phyloP scores from a whole-genome alignment of 2,113 vertebrate species.

The Protobothrops flavoviridis region DNA sequence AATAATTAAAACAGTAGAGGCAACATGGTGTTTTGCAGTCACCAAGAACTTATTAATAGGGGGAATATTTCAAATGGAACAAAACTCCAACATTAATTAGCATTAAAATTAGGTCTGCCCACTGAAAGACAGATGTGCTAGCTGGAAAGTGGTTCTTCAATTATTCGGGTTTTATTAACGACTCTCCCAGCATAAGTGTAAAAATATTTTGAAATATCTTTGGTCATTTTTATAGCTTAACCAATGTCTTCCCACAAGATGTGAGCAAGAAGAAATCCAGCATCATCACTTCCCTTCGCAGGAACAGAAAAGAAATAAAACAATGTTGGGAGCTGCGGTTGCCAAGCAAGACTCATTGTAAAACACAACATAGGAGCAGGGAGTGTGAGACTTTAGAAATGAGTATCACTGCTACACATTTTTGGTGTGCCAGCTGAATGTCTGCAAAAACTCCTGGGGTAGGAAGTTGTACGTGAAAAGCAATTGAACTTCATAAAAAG shows the following conservation, averaged over 20 bases:
- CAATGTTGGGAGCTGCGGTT: background rate
- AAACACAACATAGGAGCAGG: background rate
- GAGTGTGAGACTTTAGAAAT: background rate
- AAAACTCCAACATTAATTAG: background rate
- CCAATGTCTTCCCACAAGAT: background rate
- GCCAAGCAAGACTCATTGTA: background rate
- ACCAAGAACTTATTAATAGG: background rate
- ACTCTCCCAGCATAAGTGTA: background rate
- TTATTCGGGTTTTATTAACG: background rate
- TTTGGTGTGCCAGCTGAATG: background rate
- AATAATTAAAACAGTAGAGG: background rate
- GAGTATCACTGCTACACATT: background rate
- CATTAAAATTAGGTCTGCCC: background rate
- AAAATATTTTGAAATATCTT: background rate
- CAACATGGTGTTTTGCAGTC: background rate
- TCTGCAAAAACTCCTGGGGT: background rate
- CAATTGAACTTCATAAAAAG: background rate
- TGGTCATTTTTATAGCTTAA: conserved; percentile 6
- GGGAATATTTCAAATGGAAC: background rate
- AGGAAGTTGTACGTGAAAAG: background rate
- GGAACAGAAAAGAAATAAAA: background rate
- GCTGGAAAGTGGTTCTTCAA: background rate
- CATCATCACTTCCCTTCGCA: background rate
- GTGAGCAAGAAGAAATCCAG: background rate
- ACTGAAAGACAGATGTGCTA: background rate